These are phyloP conservation scores for Amiota mariae DNA, from an alignment of 2,888 invertebrate species.

Conservation along the genomic window DNA sequence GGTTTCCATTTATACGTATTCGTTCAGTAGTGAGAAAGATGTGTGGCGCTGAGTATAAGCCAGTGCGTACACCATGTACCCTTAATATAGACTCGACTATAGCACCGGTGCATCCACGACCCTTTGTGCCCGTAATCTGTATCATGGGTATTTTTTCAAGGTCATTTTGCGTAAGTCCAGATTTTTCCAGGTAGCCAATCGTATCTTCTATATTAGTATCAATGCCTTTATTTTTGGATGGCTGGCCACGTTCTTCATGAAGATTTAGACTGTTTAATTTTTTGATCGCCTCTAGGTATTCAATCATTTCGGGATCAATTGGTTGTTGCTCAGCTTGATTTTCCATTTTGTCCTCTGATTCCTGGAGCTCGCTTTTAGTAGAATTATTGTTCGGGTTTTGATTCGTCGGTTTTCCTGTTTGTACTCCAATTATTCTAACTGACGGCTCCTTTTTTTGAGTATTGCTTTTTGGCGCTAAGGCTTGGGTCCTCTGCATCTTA, in stretches of 20 bases:
- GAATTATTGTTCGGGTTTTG: no score
- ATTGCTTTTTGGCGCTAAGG: background rate
- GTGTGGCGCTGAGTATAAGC: conserved; percentile 47
- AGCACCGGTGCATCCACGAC: conserved; percentile 54
- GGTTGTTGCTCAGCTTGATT: background rate
- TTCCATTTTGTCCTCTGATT: conserved; percentile 36
- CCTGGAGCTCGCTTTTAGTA: conserved; percentile 29
- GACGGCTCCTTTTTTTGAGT: conserved; percentile 44
- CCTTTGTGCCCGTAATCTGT: conserved; percentile 55
- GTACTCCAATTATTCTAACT: conserved; percentile 46
- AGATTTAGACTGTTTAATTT: conserved; percentile 46
- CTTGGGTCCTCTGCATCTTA: background rate
- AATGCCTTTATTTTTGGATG: conserved; percentile 28
- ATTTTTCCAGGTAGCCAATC: conserved; percentile 44
- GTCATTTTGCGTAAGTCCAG: conserved; percentile 41
- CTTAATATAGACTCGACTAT: conserved; percentile 53
- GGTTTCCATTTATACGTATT: conserved; percentile 52
- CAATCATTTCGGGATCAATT: background rate
- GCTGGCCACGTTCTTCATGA: conserved; percentile 46
- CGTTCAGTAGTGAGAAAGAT: conserved; percentile 54
- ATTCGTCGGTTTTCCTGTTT: conserved; percentile 48
- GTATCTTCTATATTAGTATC: conserved; percentile 51
- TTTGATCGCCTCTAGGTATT: conserved; percentile 45
- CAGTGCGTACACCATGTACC: conserved; percentile 50
- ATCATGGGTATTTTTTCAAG: conserved; percentile 52